Base-by-base conservation (phyloP, 2,113 vertebrate genomes). In the Caranx ignobilis region DNA sequence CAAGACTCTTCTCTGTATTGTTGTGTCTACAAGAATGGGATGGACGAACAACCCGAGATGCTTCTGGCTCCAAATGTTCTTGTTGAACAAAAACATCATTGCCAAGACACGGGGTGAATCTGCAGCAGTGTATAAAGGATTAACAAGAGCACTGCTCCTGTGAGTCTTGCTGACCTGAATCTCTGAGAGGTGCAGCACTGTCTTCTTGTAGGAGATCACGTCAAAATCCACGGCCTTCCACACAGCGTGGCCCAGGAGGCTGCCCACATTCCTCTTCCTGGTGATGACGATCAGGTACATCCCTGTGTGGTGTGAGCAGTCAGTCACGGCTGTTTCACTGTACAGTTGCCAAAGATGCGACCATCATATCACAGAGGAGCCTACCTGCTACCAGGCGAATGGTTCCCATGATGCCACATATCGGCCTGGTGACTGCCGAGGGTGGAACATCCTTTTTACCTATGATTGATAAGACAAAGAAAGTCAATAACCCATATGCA, bases 151-250 rank as follows among this genome's bases (percentile, higher is more conserved):
- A 39, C 12, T 15, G 12, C 13, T 47, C 12, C 3, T 8, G 48
- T 18, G 47, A 48, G 50, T 54, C 2, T 15, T 62, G 18, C 88
- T 89, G 1, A 99, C 98, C 97, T 99, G 98, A 88, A 94, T 96
- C 94, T 99, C 98, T 80, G 97, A 98, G 81, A 99, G 96, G 88
- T 99, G 98, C 65, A 99, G 89, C 91, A 98, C 95, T 0, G 98
- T 99, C 95, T 97, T 99, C 92, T 98, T 98, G 79, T 99, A 99
- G 55, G 97, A 98, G 81, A 99, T 96, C 54, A 98, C 87, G 41
- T 99, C 97, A 90, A 99, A 99, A 76, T 99, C 98, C 64, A 96
- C 94, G 3, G 96, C 97, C 94, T 98, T 99, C 98, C 98, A 99
- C 88, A 99, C 95, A 0, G 94, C 94, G 74, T 99, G 97, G 90